These are phyloP conservation scores for Maconellicoccus hirsutus DNA, from an alignment of 1,140 invertebrate species.

Conservation along the genomic window DNA sequence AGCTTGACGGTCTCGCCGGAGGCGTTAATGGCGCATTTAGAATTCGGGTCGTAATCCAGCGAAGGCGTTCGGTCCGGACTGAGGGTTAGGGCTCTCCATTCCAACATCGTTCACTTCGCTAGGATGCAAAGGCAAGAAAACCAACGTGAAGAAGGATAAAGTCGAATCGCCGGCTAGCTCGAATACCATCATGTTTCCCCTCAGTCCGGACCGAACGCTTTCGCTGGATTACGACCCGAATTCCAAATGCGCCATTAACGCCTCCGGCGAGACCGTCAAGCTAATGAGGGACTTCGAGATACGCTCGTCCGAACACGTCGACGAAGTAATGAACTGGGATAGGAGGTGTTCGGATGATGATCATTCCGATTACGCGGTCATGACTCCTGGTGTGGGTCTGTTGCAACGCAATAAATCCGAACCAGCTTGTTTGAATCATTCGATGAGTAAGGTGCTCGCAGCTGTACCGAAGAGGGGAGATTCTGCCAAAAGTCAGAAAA, in stretches of 20 bases:
- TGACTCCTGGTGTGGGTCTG: not conserved
- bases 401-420: not conserved
- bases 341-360: no score
- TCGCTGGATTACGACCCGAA: slow-evolving; percentile 13
- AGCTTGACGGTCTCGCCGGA: not conserved
- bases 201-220: not conserved
- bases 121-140: not conserved
- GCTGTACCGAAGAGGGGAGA: not conserved
- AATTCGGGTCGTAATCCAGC: slow-evolving; percentile 9
- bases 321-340: not conserved
- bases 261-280: not conserved
- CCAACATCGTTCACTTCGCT: not conserved
- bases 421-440: not conserved
- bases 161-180: not conserved
- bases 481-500: not conserved
- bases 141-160: not conserved
- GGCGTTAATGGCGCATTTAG: slow-evolving; percentile 10
- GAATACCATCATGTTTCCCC: not conserved
- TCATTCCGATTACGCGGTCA: not conserved
- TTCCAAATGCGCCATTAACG: slow-evolving; percentile 10
- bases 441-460: not conserved
- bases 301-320: not conserved
- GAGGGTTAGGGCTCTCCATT: not conserved
- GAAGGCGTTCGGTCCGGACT: slow-evolving; percentile 6
- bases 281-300: not conserved